Base-by-base conservation (phyloP, 2,113 vertebrate species). In the Delphinus delphis region DNA sequence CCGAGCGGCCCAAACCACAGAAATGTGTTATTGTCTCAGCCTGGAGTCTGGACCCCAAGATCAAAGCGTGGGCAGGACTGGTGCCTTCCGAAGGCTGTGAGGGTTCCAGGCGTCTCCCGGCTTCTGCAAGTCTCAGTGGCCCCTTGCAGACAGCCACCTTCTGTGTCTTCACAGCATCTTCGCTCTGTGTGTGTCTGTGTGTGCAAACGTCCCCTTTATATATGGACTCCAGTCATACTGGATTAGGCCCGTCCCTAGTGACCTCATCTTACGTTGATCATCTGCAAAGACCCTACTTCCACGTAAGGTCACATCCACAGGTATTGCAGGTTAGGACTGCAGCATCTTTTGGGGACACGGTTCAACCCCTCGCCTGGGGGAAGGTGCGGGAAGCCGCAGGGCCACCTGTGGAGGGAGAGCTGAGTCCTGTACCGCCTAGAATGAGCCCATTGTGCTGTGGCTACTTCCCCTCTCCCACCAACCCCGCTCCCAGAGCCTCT, bases 401-500 rank as follows among this genome's bases (percentile, higher is more conserved):
- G 26, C 26, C 88, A n/a, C 12, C 67, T 33, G 6, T 0, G 6
- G 1, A 2, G 26, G 38, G 3, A 31, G 3, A 1, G 10, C 5
- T 8, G 17, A 26, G 28, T 41, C 25, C 44, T 4, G 6, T 3
- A 1, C 3, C 21, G 31, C 36, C 8, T 11, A 53, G 65, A 33
- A 8, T 0, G 44, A 33, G 7, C 6, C 25, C 1, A 0, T 1
- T 2, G 33, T 0, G 55, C 70, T 10, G 26, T 6, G 21, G 13
- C 23, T 41, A 21, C 86, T 12, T 31, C 80, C 76, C 4, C 3
- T 11, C 31, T 17, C 58, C 5, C 55, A 9, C 26, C 11, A 53
- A 23, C 21, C 58, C 28, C 31, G 26, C 26, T 63, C 10, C 25
- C 26, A 36, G 23, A 12, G 3, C 1, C 23, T 8, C 7, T 28